These are phyloP conservation scores for Adelosebastes latens DNA, from an alignment of 2,797 vertebrate genomes.

Conservation along the genomic window DNA sequence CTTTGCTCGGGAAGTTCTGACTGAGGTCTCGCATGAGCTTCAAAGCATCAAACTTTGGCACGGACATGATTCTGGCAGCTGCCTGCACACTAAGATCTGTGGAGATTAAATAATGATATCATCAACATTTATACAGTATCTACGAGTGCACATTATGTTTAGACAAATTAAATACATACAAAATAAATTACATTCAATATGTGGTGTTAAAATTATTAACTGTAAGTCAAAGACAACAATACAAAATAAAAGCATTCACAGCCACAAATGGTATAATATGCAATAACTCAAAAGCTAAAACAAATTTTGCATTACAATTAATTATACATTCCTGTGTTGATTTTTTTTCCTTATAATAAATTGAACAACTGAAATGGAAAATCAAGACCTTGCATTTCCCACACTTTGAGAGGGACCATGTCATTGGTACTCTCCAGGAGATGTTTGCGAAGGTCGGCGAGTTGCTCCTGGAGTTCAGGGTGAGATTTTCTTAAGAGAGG, in stretches of 20 bases:
- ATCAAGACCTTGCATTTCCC: constrained; percentile 94
- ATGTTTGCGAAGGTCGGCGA: constrained; percentile 90
- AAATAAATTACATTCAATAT: neutral
- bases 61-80: constrained; percentile 88
- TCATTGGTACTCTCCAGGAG: constrained; percentile 90
- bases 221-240: neutral
- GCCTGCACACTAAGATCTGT: constrained; percentile 97
- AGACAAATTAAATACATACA: neutral
- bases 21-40: constrained; percentile 94
- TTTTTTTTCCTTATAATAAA: neutral
- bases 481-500: constrained; percentile 84
- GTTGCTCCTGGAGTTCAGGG: constrained; percentile 87
- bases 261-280: neutral
- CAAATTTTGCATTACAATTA: neutral
- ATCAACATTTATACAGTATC: neutral
- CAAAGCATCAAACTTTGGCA: constrained; percentile 90
- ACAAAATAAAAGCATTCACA: neutral
- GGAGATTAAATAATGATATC: constrained; percentile 24
- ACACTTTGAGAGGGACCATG: constrained; percentile 94
- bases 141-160: neutral
- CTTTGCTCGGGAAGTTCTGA: constrained; percentile 96
- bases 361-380: neutral
- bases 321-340: neutral
- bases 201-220: neutral
- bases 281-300: neutral